Base-by-base conservation (phyloP, 35 echinoderm and acorn worm species). In the Heliocidaris erythrogramma region DNA sequence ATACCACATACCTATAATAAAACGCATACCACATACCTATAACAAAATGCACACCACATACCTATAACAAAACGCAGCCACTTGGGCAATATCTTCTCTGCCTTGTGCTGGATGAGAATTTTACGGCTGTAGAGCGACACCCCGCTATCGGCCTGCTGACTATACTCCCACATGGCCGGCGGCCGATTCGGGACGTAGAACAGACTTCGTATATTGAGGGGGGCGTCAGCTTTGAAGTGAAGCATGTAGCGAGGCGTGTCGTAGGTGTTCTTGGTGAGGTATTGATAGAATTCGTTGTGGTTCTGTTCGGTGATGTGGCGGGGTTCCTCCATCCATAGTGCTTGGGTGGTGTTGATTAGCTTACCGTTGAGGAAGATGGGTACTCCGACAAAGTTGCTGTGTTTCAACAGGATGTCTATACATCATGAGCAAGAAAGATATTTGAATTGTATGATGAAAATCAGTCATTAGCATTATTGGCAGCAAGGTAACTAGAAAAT, bases 361-460 rank as follows among this genome's bases (percentile, higher is more conserved):
- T 95, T 96, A 12, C 98, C 98, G 94, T 99, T 99, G 16, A 99
- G 95, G 71, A 90, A 99, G 48, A 99, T 95, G 4, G 98, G 98
- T 31, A 97, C 96, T 49, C 98, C 98, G 16, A 99, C 96, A 96
- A 99, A 99, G 85, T 96, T 99, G 92, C 97, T 99, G 86, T 99
- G 96, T 60, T 99, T 97, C 48, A 93, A 87, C 48, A 99, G 94
- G 88, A 99, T 99, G 56, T 99, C 98, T 99, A 90, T 13, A 94
- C 94, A 96, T 42, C 31, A 91, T 5, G 48, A 31, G 59, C 85
- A 86, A 56, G 52, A 56, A 78, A n/a, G 65, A 78, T 78, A 78
- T 18, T n/a, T 5, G 65, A n/a, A 78, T 78, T 5, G 8, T 21
- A 78, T 56, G 52, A 56, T 56, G 52, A 42, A 42, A 42, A 56